phyloP scores from a whole-genome alignment of 1,140 invertebrate genomes.

The Ectropis grisescens region DNA sequence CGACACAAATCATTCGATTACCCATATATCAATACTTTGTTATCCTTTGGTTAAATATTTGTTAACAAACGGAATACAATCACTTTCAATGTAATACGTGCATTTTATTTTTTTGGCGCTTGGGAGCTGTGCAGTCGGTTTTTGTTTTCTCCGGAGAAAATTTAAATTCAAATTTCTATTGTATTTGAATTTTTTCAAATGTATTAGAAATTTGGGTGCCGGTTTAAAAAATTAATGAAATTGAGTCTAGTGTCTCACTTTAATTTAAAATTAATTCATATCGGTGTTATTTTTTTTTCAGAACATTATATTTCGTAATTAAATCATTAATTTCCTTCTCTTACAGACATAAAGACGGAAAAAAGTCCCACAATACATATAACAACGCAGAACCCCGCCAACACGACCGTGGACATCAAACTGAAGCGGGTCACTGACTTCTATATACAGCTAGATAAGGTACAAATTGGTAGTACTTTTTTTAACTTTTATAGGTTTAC shows the following conservation, averaged over 20 bases:
- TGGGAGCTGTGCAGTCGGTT: too few species aligned
- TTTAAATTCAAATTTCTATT: not conserved
- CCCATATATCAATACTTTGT: too few species aligned
- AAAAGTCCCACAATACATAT: constrained; percentile 71
- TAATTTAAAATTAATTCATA: too few species aligned
- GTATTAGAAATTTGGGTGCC: not conserved
- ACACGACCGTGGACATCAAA: constrained; percentile 64
- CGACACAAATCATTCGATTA: too few species aligned
- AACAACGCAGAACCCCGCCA: constrained; percentile 64
- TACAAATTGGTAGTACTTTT: too few species aligned
- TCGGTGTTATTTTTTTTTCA: not conserved
- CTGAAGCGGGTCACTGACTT: constrained; percentile 71
- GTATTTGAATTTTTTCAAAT: not conserved
- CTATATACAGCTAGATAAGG: constrained; percentile 58
- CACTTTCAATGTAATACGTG: too few species aligned
- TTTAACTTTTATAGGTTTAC: too few species aligned
- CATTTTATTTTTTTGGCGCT: too few species aligned
- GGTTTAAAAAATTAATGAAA: not conserved
- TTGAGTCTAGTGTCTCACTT: too few species aligned
- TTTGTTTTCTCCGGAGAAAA: too few species aligned
- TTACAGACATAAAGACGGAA: constrained; percentile 38
- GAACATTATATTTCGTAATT: not conserved
- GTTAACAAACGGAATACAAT: too few species aligned
- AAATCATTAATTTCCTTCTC: not conserved
- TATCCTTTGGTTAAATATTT: too few species aligned